Conservation (phyloP, 2,888 invertebrate species). For the Balanococcus diminutus region DNA sequence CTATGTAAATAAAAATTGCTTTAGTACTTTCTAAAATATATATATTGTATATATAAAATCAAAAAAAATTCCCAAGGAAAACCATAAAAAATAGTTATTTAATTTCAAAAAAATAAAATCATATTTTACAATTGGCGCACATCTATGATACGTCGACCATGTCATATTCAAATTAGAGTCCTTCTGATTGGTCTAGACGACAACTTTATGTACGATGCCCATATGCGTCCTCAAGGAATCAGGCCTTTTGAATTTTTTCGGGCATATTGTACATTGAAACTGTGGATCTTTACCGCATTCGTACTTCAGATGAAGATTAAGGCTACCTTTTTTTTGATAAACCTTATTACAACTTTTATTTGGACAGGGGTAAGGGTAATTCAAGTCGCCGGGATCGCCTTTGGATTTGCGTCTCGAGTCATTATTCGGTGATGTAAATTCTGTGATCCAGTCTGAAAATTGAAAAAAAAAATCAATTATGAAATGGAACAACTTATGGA, state of each 20-base stretch:
- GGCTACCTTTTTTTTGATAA: conserved; percentile 56
- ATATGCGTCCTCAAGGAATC: conserved; percentile 55
- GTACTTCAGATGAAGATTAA: conserved; percentile 57
- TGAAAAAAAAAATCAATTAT: neutral
- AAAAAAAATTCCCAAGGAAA: too few species aligned
- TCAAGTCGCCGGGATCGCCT: neutral
- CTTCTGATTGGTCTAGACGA: neutral
- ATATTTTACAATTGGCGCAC: too few species aligned
- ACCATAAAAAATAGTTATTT: too few species aligned
- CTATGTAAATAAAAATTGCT: too few species aligned
- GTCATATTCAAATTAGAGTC: too few species aligned
- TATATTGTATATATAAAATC: too few species aligned
- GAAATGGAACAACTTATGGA: neutral
- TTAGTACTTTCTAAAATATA: too few species aligned
- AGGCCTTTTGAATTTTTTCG: conserved; percentile 57
- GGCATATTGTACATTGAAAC: conserved; percentile 62
- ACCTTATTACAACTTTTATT: conserved; percentile 56
- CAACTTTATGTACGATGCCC: conserved; percentile 52
- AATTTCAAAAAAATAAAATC: too few species aligned
- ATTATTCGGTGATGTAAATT: neutral
- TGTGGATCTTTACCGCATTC: conserved; percentile 62
- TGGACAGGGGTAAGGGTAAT: conserved; percentile 48
- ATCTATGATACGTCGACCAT: too few species aligned
- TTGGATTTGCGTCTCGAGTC: neutral
- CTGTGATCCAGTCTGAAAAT: neutral